phyloP scores from a whole-genome alignment of 2,113 vertebrate genomes.

The Tetraodon nigroviridis region DNA sequence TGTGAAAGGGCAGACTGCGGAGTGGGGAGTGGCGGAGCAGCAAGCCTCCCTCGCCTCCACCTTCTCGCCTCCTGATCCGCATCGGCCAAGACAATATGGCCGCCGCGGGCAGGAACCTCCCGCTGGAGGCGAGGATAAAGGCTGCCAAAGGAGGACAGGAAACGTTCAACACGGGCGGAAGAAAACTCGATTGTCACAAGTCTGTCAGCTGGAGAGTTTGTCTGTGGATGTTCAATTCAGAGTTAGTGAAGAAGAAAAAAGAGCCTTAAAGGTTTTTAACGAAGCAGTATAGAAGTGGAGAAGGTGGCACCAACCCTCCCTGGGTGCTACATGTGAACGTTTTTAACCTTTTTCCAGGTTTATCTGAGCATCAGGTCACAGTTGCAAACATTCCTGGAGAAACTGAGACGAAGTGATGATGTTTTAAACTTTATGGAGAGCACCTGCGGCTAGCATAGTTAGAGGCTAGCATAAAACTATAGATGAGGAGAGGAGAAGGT shows the following conservation, averaged over 20 bases:
- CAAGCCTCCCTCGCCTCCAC: conserved; percentile 3
- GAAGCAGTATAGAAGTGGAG: not conserved
- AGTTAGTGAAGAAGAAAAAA: conserved; percentile 11
- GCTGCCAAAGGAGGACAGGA: conserved; percentile 58
- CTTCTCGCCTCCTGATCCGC: conserved; percentile 30
- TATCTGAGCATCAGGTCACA: no score
- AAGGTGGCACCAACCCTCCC: conserved; percentile 11
- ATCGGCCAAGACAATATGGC: conserved; percentile 63
- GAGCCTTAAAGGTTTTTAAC: conserved; percentile 1
- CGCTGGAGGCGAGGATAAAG: conserved; percentile 59
- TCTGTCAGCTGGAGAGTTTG: not conserved
- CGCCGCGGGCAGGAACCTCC: conserved; percentile 62
- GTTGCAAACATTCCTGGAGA: no score
- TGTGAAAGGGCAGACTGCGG: conserved; percentile 70
- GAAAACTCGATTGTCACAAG: no score
- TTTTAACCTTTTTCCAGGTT: not conserved
- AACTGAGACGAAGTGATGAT: no score
- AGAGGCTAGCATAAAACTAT: no score
- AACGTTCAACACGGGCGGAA: conserved; percentile 15
- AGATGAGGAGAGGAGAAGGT: not conserved
- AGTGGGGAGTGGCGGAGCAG: conserved; percentile 56
- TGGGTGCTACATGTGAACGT: conserved; percentile 46
- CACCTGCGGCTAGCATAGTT: no score
- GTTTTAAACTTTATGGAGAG: no score
- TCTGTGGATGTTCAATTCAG: conserved; percentile 7